A percentile compares a stretch with the other conserved stretches of the same genome.
These are phyloP conservation scores for Ibycter americanus DNA, from an alignment of 2,797 vertebrate species.

Conservation along the genomic window DNA sequence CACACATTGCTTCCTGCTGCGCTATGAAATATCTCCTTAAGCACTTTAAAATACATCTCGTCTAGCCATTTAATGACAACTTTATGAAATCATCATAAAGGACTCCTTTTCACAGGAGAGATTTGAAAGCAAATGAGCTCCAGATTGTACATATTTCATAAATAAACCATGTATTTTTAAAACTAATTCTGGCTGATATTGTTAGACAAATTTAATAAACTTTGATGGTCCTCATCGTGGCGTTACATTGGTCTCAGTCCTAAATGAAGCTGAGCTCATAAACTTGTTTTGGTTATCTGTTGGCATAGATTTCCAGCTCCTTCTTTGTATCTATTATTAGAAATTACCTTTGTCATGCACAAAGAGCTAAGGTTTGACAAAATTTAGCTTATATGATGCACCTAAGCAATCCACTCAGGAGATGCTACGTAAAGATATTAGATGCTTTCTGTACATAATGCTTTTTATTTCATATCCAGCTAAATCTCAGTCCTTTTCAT, in stretches of 20 bases:
- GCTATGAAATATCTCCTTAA: not conserved
- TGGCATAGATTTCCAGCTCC: not conserved
- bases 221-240: not conserved
- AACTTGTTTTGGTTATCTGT: not conserved
- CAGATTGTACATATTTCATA: not conserved
- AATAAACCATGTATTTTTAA: not conserved
- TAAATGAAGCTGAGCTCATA: not conserved
- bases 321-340: not conserved
- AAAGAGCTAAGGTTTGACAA: not conserved
- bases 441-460: not conserved
- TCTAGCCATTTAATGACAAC: not conserved
- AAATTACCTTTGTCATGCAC: not conserved
- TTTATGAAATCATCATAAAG: slow-evolving; percentile 1
- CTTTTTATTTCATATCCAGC: not conserved
- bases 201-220: slow-evolving; percentile 22
- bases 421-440: not conserved
- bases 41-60: slow-evolving; percentile 3
- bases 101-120: not conserved
- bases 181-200: not conserved
- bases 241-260: not conserved
- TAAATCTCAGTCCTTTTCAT: not conserved
- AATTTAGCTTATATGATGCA: not conserved
- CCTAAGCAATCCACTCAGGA: not conserved
- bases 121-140: not conserved
- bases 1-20: not conserved